Base-by-base conservation (phyloP, 2,888 invertebrate genomes). In the Alsophila aescularia region DNA sequence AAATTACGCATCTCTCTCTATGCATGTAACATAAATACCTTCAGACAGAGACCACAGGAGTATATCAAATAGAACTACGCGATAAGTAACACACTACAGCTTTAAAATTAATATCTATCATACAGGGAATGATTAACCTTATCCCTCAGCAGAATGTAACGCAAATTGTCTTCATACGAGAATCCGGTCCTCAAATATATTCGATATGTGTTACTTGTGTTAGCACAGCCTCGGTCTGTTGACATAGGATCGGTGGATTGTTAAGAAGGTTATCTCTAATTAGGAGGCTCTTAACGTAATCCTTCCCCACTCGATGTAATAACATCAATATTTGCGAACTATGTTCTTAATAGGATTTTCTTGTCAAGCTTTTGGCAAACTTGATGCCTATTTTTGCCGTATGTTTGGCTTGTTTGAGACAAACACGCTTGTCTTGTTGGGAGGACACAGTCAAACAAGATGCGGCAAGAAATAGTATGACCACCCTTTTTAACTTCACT, bases 201-300 rank as follows among this genome's bases (percentile, higher is more conserved):
- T 53, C 40, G 48, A 60, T 58, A 58, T 59, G 54, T 58, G 57
- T 51, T 50, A 36, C 24, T 24, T 24, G 54, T 59, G 57, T 51
- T 50, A 36, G 41, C 50, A 50, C 40, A 61, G 58, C 77, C 79
- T 74, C 63, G 73, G 71, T 72, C 70, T 87, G 87, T 89, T 86
- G 82, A 76, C 75, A 79, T 79, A 90, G 89, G 88, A 90, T 83
- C 79, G 72, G 67, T 63, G 72, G 77, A 79, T 79, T 79, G 80
- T 79, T 82, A 78, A 81, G 76, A 75, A 81, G 83, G 83, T 83
- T 87, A 84, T 81, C 79, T 80, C 75, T 77, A 87, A 87, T 90
- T 87, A 90, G 84, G 75, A 78, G 78, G 81, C 83, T 84, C 83
- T 84, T 81, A 82, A 80, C 73, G 79, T 86, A 87, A 88, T 87